A percentile compares a stretch with the other conserved stretches of the same genome.
These are phyloP conservation scores for Epiblema foenella DNA, from an alignment of 2,888 invertebrate species.

Conservation along the genomic window DNA sequence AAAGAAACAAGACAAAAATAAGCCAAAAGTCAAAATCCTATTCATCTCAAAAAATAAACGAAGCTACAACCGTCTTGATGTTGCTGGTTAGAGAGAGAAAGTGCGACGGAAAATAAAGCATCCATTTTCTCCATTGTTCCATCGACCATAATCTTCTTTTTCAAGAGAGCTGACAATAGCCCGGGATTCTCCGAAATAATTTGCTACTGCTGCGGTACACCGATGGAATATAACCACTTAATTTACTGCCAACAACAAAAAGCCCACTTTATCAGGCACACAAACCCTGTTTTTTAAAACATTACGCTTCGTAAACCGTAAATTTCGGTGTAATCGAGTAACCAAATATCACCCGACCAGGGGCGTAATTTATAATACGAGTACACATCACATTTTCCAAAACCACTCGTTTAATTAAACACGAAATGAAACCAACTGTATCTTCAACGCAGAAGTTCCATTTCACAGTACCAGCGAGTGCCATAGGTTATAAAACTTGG, in stretches of 20 bases:
- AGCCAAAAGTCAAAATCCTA: no score
- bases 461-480: conserved; percentile 2
- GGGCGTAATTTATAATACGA: conserved; percentile 42
- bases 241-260: conserved; percentile 23
- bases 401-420: conserved; percentile 12
- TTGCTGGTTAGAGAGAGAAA: no score
- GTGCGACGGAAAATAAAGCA: no score
- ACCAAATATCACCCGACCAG: conserved; percentile 21
- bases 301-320: conserved; percentile 14
- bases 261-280: conserved; percentile 2
- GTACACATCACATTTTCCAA: conserved; percentile 36
- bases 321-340: conserved; percentile 27
- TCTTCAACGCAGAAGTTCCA: neutral
- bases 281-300: conserved; percentile 5
- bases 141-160: neutral
- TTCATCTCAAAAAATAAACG: no score
- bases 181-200: neutral
- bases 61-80: no score
- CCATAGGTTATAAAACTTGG: conserved; percentile 41
- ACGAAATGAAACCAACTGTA: conserved; percentile 1
- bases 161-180: neutral
- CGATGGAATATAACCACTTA: conserved; percentile 18
- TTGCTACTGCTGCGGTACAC: neutral
- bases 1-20: no score
- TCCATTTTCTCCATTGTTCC: neutral